These are phyloP conservation scores for Agraylea sexmaculata DNA, from an alignment of 1,140 invertebrate species.

Conservation along the genomic window DNA sequence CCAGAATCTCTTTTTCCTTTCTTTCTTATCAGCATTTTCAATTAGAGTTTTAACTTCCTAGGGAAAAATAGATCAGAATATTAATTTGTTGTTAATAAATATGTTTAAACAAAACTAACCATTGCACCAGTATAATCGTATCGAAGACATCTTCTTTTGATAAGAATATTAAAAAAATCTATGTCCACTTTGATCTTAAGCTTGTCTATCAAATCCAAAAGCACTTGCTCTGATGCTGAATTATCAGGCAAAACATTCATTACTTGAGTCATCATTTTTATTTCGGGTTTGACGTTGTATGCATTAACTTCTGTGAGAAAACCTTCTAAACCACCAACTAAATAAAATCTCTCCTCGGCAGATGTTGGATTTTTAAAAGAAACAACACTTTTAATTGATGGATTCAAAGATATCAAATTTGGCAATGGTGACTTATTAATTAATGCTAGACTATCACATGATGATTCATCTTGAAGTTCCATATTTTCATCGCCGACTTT, in stretches of 20 bases:
- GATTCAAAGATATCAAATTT: constrained; percentile 43
- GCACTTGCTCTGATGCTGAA: constrained; percentile 49
- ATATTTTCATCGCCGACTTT: background rate
- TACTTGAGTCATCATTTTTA: constrained; percentile 68
- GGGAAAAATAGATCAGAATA: constrained; percentile 21
- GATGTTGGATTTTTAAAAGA: constrained; percentile 41
- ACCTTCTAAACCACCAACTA: constrained; percentile 70
- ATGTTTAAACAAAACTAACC: constrained; percentile 38
- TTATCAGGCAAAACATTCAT: constrained; percentile 58
- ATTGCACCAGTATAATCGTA: constrained; percentile 52
- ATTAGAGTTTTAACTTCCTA: constrained; percentile 54
- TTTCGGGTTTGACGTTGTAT: constrained; percentile 54
- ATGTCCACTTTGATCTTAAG: constrained; percentile 55
- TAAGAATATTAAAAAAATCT: constrained; percentile 76
- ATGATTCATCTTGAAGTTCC: background rate
- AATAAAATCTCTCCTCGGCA: constrained; percentile 54
- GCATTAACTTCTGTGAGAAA: constrained; percentile 60
- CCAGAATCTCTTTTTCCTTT: constrained; percentile 25
- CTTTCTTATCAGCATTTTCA: constrained; percentile 28
- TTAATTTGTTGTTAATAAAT: constrained; percentile 8
- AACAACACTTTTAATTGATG: constrained; percentile 46
- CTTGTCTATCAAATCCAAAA: constrained; percentile 47
- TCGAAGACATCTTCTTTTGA: constrained; percentile 61
- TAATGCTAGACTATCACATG: background rate
- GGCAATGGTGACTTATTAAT: constrained; percentile 27